Evolutionary conservation across 2,113 vertebrate genomes (phyloP).

Genomic region (Catharus fuscescens): DNA sequence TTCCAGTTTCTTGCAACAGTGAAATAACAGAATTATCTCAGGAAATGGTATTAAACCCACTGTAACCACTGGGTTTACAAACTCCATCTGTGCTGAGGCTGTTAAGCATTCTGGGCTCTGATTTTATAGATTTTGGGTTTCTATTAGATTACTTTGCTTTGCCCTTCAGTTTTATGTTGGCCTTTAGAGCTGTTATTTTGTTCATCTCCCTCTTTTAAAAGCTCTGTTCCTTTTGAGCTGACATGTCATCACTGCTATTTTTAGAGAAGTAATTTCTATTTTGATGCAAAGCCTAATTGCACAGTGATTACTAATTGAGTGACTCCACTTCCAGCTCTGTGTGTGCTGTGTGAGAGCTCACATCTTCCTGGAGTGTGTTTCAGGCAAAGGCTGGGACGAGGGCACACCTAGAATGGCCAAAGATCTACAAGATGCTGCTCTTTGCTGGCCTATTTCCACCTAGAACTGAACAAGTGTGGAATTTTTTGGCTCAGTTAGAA

Average conservation of each 20-base stretch:
- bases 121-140: background rate
- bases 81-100: background rate
- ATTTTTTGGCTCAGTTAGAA: background rate
- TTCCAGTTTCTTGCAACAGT: background rate
- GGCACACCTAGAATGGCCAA: background rate
- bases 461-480: background rate
- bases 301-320: conserved; percentile 19
- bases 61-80: background rate
- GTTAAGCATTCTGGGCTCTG: background rate
- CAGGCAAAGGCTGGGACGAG: background rate
- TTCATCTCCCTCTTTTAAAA: background rate
- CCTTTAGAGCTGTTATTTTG: background rate
- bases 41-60: conserved; percentile 11
- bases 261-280: conserved; percentile 50
- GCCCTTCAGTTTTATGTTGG: background rate
- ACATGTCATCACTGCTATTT: background rate
- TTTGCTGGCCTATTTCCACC: background rate
- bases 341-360: background rate
- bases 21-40: background rate
- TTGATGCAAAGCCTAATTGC: conserved; percentile 26
- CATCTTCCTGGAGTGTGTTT: background rate
- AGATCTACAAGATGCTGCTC: background rate
- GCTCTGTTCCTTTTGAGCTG: background rate
- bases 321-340: background rate
- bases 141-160: background rate